Percentiles rank a stretch among this genome's conserved stretches.
Conservation (phyloP, 2,113 vertebrate species). For the Gorilla gorilla region DNA sequence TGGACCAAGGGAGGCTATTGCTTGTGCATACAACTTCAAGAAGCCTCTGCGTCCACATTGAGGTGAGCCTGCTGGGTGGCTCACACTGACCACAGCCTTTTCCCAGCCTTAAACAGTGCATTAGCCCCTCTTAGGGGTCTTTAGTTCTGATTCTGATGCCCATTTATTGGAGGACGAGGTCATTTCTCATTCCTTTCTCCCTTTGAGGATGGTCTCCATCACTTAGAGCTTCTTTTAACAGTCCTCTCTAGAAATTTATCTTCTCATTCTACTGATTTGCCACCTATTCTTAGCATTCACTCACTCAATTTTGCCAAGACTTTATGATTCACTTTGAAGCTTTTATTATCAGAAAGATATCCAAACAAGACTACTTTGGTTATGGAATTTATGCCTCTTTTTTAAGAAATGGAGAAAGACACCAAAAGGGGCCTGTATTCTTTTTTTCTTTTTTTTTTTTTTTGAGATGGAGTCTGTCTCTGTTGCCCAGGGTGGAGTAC, state of each 20-base stretch:
- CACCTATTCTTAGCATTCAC: neutral
- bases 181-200: neutral
- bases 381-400: neutral
- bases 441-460: no score
- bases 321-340: neutral
- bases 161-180: neutral
- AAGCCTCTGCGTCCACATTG: neutral
- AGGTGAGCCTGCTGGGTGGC: neutral
- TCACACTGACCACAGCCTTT: neutral
- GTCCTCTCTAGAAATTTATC: neutral
- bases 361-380: neutral
- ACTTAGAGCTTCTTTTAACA: neutral
- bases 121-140: neutral
- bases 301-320: neutral
- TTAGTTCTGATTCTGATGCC: neutral
- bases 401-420: neutral
- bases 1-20: neutral
- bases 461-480: no score
- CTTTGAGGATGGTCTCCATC: neutral
- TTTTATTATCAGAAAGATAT: conserved; percentile 29
- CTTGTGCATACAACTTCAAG: neutral
- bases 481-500: no score
- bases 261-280: neutral
- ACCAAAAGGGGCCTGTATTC: neutral
- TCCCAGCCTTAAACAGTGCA: neutral